These are phyloP conservation scores for Beaufortia kweichowensis DNA, from an alignment of 2,113 vertebrate genomes.

Conservation along the genomic window DNA sequence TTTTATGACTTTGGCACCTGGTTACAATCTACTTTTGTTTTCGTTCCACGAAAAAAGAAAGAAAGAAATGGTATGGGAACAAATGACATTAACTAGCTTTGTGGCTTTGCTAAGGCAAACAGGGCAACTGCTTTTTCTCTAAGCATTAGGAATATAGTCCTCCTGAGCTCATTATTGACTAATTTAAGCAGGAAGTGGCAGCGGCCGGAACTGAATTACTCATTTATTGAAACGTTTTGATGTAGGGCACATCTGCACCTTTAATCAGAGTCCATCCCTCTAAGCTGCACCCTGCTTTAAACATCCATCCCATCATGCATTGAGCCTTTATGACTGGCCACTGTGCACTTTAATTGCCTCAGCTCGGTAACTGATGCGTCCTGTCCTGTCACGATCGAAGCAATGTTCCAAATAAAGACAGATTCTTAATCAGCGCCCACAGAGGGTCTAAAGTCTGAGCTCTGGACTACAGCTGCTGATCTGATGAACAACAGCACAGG, in stretches of 20 bases:
- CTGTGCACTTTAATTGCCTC: constrained; percentile 61
- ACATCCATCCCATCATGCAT: constrained; percentile 42
- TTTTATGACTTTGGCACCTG: too few species aligned
- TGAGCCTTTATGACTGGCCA: constrained; percentile 41
- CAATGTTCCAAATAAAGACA: constrained; percentile 66
- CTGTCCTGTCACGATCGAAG: constrained; percentile 69
- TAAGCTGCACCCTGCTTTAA: background rate
- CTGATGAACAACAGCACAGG: constrained; percentile 7
- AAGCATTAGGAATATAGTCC: background rate
- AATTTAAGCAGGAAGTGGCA: constrained; percentile 66
- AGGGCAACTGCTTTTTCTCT: background rate
- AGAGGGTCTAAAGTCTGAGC: constrained; percentile 36
- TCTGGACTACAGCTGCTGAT: constrained; percentile 34
- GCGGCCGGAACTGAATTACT: constrained; percentile 59
- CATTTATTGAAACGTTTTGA: constrained; percentile 64
- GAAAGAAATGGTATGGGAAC: too few species aligned
- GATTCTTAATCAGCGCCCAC: constrained; percentile 62
- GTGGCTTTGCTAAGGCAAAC: constrained; percentile 1
- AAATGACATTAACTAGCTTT: background rate
- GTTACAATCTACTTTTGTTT: too few species aligned
- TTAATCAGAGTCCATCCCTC: constrained; percentile 36
- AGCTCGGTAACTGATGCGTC: constrained; percentile 65
- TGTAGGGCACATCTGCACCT: constrained; percentile 59
- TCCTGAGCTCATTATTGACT: constrained; percentile 49
- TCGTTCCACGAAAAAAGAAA: too few species aligned